Percentiles rank a stretch among this genome's conserved stretches.
These are phyloP conservation scores for Platycheirus rosarum DNA, from an alignment of 2,888 invertebrate genomes.

Conservation along the genomic window DNA sequence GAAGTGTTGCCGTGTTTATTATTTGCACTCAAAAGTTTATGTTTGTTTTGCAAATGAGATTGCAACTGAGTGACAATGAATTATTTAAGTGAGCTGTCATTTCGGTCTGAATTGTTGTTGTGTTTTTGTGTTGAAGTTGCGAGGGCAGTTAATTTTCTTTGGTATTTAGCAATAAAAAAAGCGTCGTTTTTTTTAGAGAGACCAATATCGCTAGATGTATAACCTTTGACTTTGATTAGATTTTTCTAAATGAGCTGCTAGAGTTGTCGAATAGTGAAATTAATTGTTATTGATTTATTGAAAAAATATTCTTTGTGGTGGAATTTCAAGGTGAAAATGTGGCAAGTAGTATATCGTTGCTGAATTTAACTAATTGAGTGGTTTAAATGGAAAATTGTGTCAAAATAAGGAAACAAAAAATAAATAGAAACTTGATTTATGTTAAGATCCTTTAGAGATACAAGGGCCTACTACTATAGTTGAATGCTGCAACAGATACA, in stretches of 20 bases:
- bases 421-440: too few relatives aligned
- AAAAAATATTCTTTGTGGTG: background rate
- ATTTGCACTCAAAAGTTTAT: constrained; percentile 44
- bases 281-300: constrained; percentile 18
- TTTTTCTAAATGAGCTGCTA: constrained; percentile 36
- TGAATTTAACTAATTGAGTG: too few relatives aligned
- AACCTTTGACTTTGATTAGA: constrained; percentile 26
- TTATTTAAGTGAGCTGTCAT: constrained; percentile 28
- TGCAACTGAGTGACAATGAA: constrained; percentile 51
- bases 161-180: constrained; percentile 23
- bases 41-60: constrained; percentile 45
- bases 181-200: background rate
- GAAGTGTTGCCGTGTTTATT: constrained; percentile 49
- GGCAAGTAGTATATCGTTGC: too few relatives aligned
- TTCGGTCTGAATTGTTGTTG: constrained; percentile 23
- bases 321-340: constrained; percentile 12
- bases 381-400: too few relatives aligned
- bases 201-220: background rate
- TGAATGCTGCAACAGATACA: too few relatives aligned
- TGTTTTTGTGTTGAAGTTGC: background rate
- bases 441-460: too few relatives aligned
- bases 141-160: constrained; percentile 29
- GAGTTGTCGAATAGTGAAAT: constrained; percentile 20
- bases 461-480: too few relatives aligned
- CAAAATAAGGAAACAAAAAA: too few relatives aligned